Base-by-base conservation (phyloP, 1,140 invertebrate genomes). In the Rhopalosiphum maidis region DNA sequence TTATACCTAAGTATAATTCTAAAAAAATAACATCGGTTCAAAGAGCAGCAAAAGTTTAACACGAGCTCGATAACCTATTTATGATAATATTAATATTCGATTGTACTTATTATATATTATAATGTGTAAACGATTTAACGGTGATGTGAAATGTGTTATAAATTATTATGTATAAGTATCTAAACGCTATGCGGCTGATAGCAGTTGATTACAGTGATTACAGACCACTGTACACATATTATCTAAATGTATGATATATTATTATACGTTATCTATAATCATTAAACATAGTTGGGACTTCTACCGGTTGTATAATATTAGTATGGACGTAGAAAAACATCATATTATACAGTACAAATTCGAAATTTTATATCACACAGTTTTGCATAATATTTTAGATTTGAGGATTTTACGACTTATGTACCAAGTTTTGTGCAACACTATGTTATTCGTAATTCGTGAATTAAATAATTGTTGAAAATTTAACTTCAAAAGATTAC, bases 11-110 rank as follows among this genome's bases (percentile, higher is more conserved):
- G 60, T 51, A n/a, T 77, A 35, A n/a, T 77, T 18, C 0, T n/a
- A n/a, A 77, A n/a, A 88, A 3, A 87, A 88, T 25, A 88, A 88
- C 86, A 48, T 48, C 6, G 46, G 86, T 88, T 88, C 86, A 88
- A 88, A 88, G 86, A 51, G 18, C 30, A 22, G 1, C 4, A 35
- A n/a, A 15, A 77, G 60, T 77, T 5, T 77, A 77, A 77, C 30
- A 77, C 30, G n/a, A 46, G 7, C 6, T 15, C 46, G 86, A 48
- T 88, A 88, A 48, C 86, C 86, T 51, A 48, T 88, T 88, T 77
- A 77, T n/a, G 30, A 77, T 77, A 48, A 48, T 88, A 88, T 88
- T n/a, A 8, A n/a, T 77, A 77, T 77, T 77, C 60, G 60, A 77
- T 77, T 77, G 15, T 77, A 77, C 60, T 15, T 68, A n/a, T 15